Evolutionary conservation across 2,113 vertebrate genomes (phyloP).

Genomic region (Dicerorhinus sumatrensis): DNA sequence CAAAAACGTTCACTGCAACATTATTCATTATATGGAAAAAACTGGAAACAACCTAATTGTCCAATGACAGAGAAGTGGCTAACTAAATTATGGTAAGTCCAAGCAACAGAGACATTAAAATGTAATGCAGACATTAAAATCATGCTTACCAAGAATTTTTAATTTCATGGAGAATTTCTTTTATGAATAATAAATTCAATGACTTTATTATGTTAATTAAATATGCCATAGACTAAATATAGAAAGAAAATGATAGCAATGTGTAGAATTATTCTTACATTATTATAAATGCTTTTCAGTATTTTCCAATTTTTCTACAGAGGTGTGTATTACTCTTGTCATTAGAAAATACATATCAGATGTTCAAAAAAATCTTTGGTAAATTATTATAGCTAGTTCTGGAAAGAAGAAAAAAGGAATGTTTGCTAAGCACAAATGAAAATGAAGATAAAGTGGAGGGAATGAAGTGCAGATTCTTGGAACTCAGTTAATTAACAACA

Average conservation of each 20-base stretch:
- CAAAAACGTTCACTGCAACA: not conserved
- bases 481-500: not conserved
- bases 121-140: not conserved
- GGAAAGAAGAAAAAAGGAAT: not conserved
- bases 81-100: not conserved
- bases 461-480: not conserved
- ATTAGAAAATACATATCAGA: not conserved
- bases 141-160: not conserved
- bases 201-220: not conserved
- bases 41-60: not conserved
- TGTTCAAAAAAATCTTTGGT: not conserved
- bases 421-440: not conserved
- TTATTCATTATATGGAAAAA: not conserved
- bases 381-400: not conserved
- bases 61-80: not conserved
- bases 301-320: not conserved
- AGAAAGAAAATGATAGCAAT: not conserved
- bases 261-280: not conserved
- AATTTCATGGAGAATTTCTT: not conserved
- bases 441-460: not conserved
- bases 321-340: not conserved
- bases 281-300: not conserved
- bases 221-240: not conserved
- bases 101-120: not conserved
- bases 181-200: not conserved